Evolutionary conservation across 2,113 vertebrate genomes (phyloP), one percentile per base, ranked within the genome.

Genomic region (Trogon melanurus): DNA sequence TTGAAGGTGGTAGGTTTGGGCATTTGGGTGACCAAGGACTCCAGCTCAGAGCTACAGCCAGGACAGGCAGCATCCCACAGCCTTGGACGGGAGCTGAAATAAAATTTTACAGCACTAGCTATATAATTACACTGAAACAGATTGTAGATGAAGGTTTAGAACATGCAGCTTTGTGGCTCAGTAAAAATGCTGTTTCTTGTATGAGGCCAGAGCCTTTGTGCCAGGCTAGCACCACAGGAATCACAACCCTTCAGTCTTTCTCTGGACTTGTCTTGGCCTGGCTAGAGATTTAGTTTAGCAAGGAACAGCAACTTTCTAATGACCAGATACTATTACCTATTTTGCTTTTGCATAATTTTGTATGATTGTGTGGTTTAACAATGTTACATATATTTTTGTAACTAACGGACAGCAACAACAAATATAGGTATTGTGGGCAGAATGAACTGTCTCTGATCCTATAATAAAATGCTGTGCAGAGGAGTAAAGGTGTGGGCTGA

Each of bases 391-490:
- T 75, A n/a, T 85, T 94, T 85, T 90, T 85, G 22, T 53, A 79
- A 44, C 38, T 61, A 29, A 36, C 16, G 66, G 69, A 67, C n/a
- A 70, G 61, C 30, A 85, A 29, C 16, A 34, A 45, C 47, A 75
- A 79, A 6, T 34, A 17, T 1, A 66, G n/a, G 22, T 34, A 44
- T 17, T 47, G 36, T 1, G 2, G 21, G 19, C 14, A 70, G 70
- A 85, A 78, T 19, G 26, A 90, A 58, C 48, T 34, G 16, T 78
- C 47, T 79, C 56, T 58, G 44, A 54, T 7, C 16, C 12, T 66
- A 36, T 57, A 60, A 20, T 30, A 67, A 82, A 64, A 75, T 4
- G 10, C 66, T 64, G 25, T 0, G 0, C 26, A 66, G 47, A 78
- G 50, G 47, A 74, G 29, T 44, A 79, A 85, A 13, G 6, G 18